Conservation (phyloP, 1,140 invertebrate genomes). For the Calosoma granatense region DNA sequence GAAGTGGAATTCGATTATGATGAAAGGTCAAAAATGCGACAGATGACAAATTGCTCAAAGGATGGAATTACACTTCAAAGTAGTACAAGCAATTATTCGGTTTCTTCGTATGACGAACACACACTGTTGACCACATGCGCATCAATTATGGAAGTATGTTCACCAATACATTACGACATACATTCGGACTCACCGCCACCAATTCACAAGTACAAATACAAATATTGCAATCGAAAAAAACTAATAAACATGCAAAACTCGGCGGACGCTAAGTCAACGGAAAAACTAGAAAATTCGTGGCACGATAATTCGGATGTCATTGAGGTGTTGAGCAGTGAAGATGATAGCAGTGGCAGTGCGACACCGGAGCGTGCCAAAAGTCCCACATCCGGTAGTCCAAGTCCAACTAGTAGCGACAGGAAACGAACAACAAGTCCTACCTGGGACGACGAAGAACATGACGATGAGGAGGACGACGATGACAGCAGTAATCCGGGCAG, state of each 20-base stretch:
- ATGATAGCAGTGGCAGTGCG: not conserved
- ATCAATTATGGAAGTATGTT: constrained; percentile 32
- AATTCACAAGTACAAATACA: constrained; percentile 31
- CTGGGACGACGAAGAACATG: not conserved
- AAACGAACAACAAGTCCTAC: not conserved
- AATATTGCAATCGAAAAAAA: constrained; percentile 33
- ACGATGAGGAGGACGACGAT: not conserved
- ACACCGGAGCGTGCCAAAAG: not conserved
- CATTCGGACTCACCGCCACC: constrained; percentile 21
- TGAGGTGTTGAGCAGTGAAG: constrained; percentile 2
- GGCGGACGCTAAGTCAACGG: not conserved
- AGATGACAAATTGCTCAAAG: constrained; percentile 23
- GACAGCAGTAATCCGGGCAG: not conserved
- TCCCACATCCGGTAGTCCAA: not conserved
- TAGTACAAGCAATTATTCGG: constrained; percentile 20
- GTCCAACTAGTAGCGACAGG: not conserved
- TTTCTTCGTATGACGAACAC: constrained; percentile 28
- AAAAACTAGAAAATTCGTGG: not conserved
- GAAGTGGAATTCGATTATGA: constrained; percentile 22
- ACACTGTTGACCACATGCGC: constrained; percentile 30
- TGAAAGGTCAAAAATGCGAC: constrained; percentile 12
- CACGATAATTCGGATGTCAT: not conserved
- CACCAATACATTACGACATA: constrained; percentile 28
- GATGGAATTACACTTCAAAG: constrained; percentile 10
- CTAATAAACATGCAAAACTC: not conserved